A percentile compares a stretch with the other conserved stretches of the same genome.
These are phyloP conservation scores for Nineta flava DNA, from an alignment of 2,888 invertebrate species.

Conservation along the genomic window DNA sequence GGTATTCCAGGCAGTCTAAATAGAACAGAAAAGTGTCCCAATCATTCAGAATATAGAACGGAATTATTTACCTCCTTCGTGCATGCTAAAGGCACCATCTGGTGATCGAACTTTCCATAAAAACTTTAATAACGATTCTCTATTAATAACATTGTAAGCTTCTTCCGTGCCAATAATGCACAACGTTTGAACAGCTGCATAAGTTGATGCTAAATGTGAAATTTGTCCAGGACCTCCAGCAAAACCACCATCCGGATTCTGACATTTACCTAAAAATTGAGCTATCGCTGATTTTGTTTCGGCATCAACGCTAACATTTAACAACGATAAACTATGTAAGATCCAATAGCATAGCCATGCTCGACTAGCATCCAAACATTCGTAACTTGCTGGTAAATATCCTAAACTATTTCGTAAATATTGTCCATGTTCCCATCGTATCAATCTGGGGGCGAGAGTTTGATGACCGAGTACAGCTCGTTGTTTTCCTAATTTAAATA, in stretches of 20 bases:
- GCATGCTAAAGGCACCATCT: slow-evolving; percentile 87
- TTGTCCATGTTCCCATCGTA: slow-evolving; percentile 43
- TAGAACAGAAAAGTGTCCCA: no score
- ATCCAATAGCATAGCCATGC: slow-evolving; percentile 98
- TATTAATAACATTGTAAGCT: slow-evolving; percentile 76
- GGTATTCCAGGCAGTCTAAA: no score
- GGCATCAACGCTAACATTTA: slow-evolving; percentile 45
- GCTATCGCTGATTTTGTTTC: slow-evolving; percentile 36
- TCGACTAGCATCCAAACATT: slow-evolving; percentile 83
- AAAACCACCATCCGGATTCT: slow-evolving; percentile 71
- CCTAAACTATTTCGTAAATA: slow-evolving; percentile 52
- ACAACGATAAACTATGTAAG: slow-evolving; percentile 70
- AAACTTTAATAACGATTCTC: slow-evolving; percentile 56
- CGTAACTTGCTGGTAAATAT: slow-evolving; percentile 51
- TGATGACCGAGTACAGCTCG: slow-evolving; percentile 20
- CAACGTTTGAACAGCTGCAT: slow-evolving; percentile 88
- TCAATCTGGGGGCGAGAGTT: slow-evolving; percentile 39
- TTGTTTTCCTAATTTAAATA: slow-evolving; percentile 32
- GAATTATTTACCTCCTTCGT: slow-evolving; percentile 55
- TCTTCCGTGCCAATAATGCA: slow-evolving; percentile 67
- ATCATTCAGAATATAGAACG: no score
- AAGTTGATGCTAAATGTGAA: slow-evolving; percentile 92
- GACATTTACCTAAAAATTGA: slow-evolving; percentile 50
- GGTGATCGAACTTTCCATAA: slow-evolving; percentile 58
- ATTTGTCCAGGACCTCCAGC: slow-evolving; percentile 88